Evolutionary conservation across 2,888 invertebrate species (phyloP).

Genomic region (Polydrusus pterygomalis): DNA sequence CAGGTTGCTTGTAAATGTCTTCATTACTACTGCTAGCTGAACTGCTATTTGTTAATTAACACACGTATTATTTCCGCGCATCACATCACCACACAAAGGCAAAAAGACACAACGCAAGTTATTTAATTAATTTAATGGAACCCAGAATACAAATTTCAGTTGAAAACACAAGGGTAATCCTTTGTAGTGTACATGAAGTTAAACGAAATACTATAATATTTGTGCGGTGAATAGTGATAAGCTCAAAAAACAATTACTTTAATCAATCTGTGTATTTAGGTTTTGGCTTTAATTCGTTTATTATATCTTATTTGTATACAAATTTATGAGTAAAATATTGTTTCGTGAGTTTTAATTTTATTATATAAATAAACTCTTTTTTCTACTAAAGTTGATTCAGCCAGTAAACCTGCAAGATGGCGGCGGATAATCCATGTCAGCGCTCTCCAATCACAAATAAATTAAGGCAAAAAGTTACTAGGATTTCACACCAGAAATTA

Average conservation of each 20-base stretch:
- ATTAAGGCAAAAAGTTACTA: too few relatives aligned
- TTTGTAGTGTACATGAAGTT: not conserved
- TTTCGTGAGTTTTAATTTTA: too few relatives aligned
- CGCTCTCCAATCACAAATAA: too few relatives aligned
- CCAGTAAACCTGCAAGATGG: too few relatives aligned
- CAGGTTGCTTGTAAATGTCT: not conserved
- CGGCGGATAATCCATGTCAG: too few relatives aligned
- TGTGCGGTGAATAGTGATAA: not conserved
- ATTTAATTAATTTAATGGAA: slow-evolving; percentile 33
- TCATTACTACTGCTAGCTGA: slow-evolving; percentile 4
- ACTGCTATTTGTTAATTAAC: slow-evolving; percentile 25
- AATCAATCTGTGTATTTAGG: not conserved
- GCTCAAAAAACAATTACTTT: not conserved
- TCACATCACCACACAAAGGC: slow-evolving; percentile 21
- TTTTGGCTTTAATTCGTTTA: not conserved
- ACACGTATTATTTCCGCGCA: slow-evolving; percentile 8
- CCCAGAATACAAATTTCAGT: slow-evolving; percentile 17
- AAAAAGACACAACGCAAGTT: slow-evolving; percentile 28
- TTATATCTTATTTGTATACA: too few relatives aligned
- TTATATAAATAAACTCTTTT: too few relatives aligned
- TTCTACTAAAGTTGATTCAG: too few relatives aligned
- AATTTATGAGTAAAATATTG: too few relatives aligned
- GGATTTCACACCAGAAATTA: too few relatives aligned
- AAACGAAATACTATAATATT: slow-evolving; percentile 7
- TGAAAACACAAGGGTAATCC: slow-evolving; percentile 15